phyloP scores from a whole-genome alignment of 92 coral and sea anemone genomes.

The Actinostola sp. region DNA sequence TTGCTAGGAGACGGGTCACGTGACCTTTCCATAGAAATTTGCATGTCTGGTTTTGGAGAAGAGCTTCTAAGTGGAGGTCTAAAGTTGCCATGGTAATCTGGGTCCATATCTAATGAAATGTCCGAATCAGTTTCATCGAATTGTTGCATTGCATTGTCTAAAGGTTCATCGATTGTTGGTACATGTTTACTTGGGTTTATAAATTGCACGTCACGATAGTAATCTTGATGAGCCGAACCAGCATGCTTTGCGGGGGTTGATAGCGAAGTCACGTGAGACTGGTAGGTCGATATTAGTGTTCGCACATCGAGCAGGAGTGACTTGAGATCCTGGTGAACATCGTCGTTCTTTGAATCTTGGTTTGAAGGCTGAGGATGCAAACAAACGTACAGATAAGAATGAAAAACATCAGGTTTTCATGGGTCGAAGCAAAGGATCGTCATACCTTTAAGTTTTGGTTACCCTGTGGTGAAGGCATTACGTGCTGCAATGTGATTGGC shows the following conservation, averaged over 20 bases:
- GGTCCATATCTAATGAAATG: constrained; percentile 19
- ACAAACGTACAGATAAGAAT: not conserved
- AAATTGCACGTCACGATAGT: constrained; percentile 9
- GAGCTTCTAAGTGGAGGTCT: constrained; percentile 77
- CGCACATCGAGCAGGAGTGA: constrained; percentile 71
- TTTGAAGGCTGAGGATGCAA: not conserved
- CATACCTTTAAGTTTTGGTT: constrained; percentile 4
- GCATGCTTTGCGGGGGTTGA: constrained; percentile 47
- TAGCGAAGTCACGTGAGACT: constrained; percentile 56
- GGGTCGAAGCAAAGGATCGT: not conserved
- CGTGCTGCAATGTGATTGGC: constrained; percentile 41
- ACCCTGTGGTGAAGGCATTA: constrained; percentile 10
- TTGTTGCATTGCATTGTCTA: constrained; percentile 1
- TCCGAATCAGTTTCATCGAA: constrained; percentile 4
- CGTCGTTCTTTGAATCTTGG: constrained; percentile 31
- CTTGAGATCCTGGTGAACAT: constrained; percentile 68
- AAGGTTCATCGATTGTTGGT: not conserved
- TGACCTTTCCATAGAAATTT: constrained; percentile 5
- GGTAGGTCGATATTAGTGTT: constrained; percentile 70
- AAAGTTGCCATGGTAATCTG: constrained; percentile 33
- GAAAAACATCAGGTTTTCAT: not conserved
- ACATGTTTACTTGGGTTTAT: not conserved
- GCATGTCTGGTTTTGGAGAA: constrained; percentile 66
- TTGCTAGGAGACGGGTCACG: not conserved
- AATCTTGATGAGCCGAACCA: constrained; percentile 2